Evolutionary conservation across 64 coral and sea anemone genomes (phyloP).

Genomic region (Dendrophyllia cribrosa): DNA sequence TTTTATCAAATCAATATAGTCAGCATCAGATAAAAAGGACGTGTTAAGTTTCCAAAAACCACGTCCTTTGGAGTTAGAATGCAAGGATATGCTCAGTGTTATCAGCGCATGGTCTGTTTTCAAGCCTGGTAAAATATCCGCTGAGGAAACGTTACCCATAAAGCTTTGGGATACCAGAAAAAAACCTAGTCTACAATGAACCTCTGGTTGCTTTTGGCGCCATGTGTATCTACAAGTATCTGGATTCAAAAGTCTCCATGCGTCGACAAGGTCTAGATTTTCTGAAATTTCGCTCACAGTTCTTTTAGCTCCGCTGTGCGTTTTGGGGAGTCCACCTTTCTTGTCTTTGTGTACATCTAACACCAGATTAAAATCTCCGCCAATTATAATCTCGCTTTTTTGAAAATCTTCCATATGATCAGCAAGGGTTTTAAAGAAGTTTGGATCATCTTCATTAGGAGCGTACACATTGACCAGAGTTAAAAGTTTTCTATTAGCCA

Average conservation of each 20-base stretch:
- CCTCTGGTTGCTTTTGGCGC: too few relatives aligned
- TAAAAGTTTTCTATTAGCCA: conserved; percentile 10
- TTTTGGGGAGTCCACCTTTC: too few relatives aligned
- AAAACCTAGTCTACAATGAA: neutral
- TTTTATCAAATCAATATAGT: neutral
- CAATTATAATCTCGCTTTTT: conserved; percentile 2
- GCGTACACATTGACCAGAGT: conserved; percentile 30
- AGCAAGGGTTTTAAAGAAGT: conserved; percentile 6
- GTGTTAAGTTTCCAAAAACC: conserved; percentile 4
- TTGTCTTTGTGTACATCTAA: too few relatives aligned
- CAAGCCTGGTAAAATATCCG: too few relatives aligned
- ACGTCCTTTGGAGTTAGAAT: conserved; percentile 4
- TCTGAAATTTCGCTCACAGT: neutral
- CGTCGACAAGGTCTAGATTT: too few relatives aligned
- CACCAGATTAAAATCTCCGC: conserved; percentile 39
- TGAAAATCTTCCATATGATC: conserved; percentile 12
- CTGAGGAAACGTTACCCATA: too few relatives aligned
- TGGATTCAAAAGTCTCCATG: too few relatives aligned
- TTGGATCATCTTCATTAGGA: conserved; percentile 50
- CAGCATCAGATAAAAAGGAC: neutral
- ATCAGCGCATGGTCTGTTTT: too few relatives aligned
- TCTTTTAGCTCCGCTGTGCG: neutral
- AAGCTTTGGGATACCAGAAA: conserved; percentile 11
- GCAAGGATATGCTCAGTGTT: neutral
- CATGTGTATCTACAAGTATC: too few relatives aligned